These are phyloP conservation scores for Urophycis tenuis DNA, from an alignment of 2,797 vertebrate genomes.

Conservation along the genomic window DNA sequence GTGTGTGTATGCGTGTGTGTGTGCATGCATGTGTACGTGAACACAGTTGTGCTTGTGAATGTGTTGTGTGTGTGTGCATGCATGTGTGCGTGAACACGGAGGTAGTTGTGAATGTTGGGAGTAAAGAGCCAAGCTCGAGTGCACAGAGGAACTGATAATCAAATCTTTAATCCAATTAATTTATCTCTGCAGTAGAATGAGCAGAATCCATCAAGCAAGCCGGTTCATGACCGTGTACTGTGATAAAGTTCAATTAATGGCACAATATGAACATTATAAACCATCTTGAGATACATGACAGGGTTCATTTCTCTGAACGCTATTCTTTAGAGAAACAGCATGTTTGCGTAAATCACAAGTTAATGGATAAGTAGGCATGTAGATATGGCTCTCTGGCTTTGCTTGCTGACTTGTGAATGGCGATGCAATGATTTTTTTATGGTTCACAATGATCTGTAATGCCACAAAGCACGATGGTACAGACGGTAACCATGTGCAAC, in stretches of 20 bases:
- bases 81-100: slow-evolving; percentile 8
- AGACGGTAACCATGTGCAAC: slow-evolving; percentile 37
- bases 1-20: too few species aligned
- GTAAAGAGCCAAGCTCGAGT: slow-evolving; percentile 59
- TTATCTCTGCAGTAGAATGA: slow-evolving; percentile 67
- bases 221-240: slow-evolving; percentile 46
- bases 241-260: slow-evolving; percentile 72
- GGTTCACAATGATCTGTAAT: slow-evolving; percentile 44
- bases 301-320: slow-evolving; percentile 55
- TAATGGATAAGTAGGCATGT: slow-evolving; percentile 39
- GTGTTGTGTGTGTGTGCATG: slow-evolving; percentile 27
- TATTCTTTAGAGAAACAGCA: slow-evolving; percentile 56
- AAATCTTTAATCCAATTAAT: slow-evolving; percentile 71
- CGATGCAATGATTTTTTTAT: slow-evolving; percentile 30
- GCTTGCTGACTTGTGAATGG: slow-evolving; percentile 40
- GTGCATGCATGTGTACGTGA: slow-evolving; percentile 17
- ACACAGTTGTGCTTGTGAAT: slow-evolving; percentile 5
- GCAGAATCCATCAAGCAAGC: slow-evolving; percentile 59
- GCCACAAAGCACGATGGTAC: slow-evolving; percentile 35
- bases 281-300: slow-evolving; percentile 61
- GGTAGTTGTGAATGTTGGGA: slow-evolving; percentile 47
- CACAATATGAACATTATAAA: slow-evolving; percentile 74
- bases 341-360: slow-evolving; percentile 57
- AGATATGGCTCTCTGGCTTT: slow-evolving; percentile 34
- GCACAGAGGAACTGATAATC: slow-evolving; percentile 65